These are phyloP conservation scores for Anoplopoma fimbria DNA, from an alignment of 2,113 vertebrate species.

Conservation along the genomic window DNA sequence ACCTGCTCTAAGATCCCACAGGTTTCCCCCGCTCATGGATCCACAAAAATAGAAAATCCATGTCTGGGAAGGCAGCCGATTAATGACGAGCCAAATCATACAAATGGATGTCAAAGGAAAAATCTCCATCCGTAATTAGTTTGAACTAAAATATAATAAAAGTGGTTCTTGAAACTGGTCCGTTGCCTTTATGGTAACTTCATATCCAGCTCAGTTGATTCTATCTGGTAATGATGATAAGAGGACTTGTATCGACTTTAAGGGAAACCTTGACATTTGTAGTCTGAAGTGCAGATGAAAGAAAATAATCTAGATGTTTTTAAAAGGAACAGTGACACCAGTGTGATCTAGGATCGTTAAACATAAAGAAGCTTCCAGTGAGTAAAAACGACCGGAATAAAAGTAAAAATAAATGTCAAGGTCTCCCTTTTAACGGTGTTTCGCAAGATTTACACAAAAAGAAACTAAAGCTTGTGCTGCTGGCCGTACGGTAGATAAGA, in stretches of 20 bases:
- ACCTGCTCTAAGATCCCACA: slow-evolving; percentile 21
- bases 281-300: background rate
- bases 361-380: background rate
- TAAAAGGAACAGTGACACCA: background rate
- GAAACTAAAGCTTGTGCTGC: slow-evolving; percentile 47
- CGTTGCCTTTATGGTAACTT: slow-evolving; percentile 50
- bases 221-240: background rate
- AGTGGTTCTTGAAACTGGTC: slow-evolving; percentile 46
- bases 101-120: slow-evolving; percentile 15
- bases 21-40: slow-evolving; percentile 20
- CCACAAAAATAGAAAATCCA: slow-evolving; percentile 56
- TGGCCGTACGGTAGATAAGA: background rate
- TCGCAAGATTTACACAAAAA: slow-evolving; percentile 17
- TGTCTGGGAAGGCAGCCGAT: slow-evolving; percentile 34
- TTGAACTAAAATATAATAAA: background rate
- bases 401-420: slow-evolving; percentile 48
- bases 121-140: background rate
- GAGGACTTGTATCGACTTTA: slow-evolving; percentile 25
- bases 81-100: slow-evolving; percentile 31
- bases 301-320: background rate
- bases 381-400: background rate
- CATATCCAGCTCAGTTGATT: slow-evolving; percentile 64
- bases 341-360: background rate
- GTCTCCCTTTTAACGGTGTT: slow-evolving; percentile 53
- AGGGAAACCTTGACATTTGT: slow-evolving; percentile 58